phyloP scores from a whole-genome alignment of 2,888 invertebrate species.

The Clepsis dumicolana region DNA sequence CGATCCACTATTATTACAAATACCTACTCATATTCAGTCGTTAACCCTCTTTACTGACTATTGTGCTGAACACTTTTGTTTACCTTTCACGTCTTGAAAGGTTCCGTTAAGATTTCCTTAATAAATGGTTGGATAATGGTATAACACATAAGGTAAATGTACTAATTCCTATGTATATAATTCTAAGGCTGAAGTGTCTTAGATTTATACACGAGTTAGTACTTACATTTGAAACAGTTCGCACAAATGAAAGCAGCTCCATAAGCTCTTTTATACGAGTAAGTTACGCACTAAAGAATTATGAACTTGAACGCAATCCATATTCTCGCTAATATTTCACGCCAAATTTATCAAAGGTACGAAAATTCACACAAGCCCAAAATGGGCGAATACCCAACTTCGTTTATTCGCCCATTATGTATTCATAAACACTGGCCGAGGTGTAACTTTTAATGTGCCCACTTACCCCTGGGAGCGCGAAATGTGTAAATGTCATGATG shows the following conservation, averaged over 20 bases:
- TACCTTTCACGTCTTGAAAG: no score
- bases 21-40: no score
- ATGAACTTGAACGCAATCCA: not conserved
- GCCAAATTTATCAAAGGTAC: slow-evolving; percentile 6
- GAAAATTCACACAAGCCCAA: slow-evolving; percentile 8
- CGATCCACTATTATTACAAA: not conserved
- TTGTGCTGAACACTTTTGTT: no score
- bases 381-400: slow-evolving; percentile 20
- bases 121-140: no score
- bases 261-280: not conserved
- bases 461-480: slow-evolving; percentile 15
- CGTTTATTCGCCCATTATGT: slow-evolving; percentile 25
- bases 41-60: no score
- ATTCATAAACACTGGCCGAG: slow-evolving; percentile 37
- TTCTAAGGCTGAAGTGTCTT: no score
- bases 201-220: no score
- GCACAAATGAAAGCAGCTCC: not conserved
- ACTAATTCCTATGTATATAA: not conserved
- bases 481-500: slow-evolving; percentile 36
- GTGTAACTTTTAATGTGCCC: slow-evolving; percentile 37
- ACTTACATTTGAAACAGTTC: no score
- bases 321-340: slow-evolving; percentile 8
- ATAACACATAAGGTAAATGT: not conserved
- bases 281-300: not conserved
- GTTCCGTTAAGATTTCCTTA: no score